phyloP scores from a whole-genome alignment of 2,797 vertebrate genomes.

The Buceros bicornis region DNA sequence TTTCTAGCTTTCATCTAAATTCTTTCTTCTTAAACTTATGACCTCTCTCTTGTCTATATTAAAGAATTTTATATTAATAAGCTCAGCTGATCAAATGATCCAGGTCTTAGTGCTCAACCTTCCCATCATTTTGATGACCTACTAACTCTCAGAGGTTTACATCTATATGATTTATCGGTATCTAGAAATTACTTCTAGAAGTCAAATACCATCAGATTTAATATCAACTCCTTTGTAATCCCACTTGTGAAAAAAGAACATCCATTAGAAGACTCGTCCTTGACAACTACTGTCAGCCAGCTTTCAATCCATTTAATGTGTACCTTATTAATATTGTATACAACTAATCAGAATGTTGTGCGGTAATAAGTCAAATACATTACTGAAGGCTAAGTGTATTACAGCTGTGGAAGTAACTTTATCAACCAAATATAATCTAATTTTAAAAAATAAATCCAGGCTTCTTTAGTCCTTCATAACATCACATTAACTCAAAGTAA shows the following conservation, averaged over 20 bases:
- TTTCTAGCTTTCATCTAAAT: not conserved
- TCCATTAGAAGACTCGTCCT: not conserved
- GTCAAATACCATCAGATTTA: not conserved
- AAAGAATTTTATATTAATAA: not conserved
- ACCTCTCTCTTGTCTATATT: not conserved
- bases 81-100: not conserved
- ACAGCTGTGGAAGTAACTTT: not conserved
- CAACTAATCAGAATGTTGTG: not conserved
- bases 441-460: conserved; percentile 23
- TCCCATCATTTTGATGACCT: not conserved
- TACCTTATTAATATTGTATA: conserved; percentile 26
- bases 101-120: not conserved
- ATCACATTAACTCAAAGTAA: conserved; percentile 23
- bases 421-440: conserved; percentile 26
- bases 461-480: conserved; percentile 47
- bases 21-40: not conserved
- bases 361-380: not conserved
- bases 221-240: not conserved
- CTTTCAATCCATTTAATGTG: not conserved
- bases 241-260: not conserved
- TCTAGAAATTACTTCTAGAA: not conserved
- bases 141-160: not conserved
- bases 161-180: not conserved
- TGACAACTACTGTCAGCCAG: not conserved
- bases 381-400: conserved; percentile 22